Base-by-base conservation (phyloP, 2,888 invertebrate species). In the Leucania comma region DNA sequence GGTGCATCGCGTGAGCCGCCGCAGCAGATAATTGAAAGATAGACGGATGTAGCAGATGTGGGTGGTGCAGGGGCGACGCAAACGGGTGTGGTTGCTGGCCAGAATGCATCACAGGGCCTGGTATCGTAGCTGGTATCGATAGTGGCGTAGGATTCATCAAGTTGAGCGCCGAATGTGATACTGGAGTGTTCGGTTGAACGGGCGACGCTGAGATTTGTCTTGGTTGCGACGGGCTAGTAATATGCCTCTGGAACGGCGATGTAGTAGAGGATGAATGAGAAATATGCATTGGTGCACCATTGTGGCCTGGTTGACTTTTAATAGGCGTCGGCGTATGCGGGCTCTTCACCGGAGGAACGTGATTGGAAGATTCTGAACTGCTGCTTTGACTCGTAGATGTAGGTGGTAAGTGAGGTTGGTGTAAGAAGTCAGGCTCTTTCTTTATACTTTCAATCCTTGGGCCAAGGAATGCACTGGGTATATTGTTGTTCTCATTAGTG, bases 81-180 rank as follows among this genome's bases (percentile, higher is more conserved):
- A 98, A 97, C 22, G 97, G 97, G 92, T 97, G 97, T 61, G 97
- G 97, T 87, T 97, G 97, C 88, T 98, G 98, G 3, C 97, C 97
- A 9, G 98, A 97, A 90, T 98, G 98, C 95, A 98, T 97, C 20
- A 97, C 96, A 6, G 97, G 97, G 42, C 97, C 97, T 17, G 97
- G 96, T 81, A 97, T 97, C 2, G 97, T 96, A 6, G 97, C 95
- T 1, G 97, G 97, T 78, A 97, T 97, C 8, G 97, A 96, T 38
- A 97, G 92, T 60, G 96, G 95, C n/a, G 95, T 92, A 22, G 97
- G 96, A 86, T 97, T 97, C 93, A 97, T 97, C 68, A 97, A 90
- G 84, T 97, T 97, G 10, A 97, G 93, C 17, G 97, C 97, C n/a
- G 97, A 97, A 91, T 97, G 97, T 12, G 96, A 95, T 12, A 96